Base-by-base conservation (phyloP, 2,797 vertebrate species). In the Phyllotis vaccarum region DNA sequence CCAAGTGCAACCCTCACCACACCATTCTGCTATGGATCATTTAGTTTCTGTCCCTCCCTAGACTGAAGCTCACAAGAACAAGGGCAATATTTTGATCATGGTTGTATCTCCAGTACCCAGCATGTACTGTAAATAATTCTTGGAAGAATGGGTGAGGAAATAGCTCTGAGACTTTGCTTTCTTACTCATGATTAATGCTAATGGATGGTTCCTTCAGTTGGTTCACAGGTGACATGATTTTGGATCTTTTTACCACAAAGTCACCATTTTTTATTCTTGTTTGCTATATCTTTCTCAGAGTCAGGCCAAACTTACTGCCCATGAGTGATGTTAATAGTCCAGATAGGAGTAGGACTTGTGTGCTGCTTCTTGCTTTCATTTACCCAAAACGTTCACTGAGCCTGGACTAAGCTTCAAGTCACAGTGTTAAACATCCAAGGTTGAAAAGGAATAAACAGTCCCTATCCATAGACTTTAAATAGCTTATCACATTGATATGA, bases 241-340 rank as follows among this genome's bases (percentile, higher is more conserved):
- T 93, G 58, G 76, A 21, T 90, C 43, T 58, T 31, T 92, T 92
- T 58, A 82, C 54, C 66, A 62, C 37, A 54, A 74, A 80, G 58
- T 80, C 52, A 90, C 60, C 72, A 56, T 92, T 95, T 95, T 93
- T 88, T 72, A 49, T 81, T 95, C 56, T 91, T 43, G 22, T 72
- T 92, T 83, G 21, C 70, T 75, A 2, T 94, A 5, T 95, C 27
- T 46, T n/a, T 95, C 88, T 95, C 54, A 49, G 89, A 87, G 46
- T 56, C 52, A 89, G 40, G 86, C 49, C 86, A 75, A 91, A 86
- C 52, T 37, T 94, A 64, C 62, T 89, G 68, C 56, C 46, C 21
- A 37, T 8, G 3, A 88, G 5, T 94, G n/a, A 94, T 89, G 60
- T 81, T 80, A 95, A 6, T 90, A 66, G n/a, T 82, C 43, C 46